These are phyloP conservation scores for Pterois miles DNA, from an alignment of 2,797 vertebrate genomes.

Conservation along the genomic window DNA sequence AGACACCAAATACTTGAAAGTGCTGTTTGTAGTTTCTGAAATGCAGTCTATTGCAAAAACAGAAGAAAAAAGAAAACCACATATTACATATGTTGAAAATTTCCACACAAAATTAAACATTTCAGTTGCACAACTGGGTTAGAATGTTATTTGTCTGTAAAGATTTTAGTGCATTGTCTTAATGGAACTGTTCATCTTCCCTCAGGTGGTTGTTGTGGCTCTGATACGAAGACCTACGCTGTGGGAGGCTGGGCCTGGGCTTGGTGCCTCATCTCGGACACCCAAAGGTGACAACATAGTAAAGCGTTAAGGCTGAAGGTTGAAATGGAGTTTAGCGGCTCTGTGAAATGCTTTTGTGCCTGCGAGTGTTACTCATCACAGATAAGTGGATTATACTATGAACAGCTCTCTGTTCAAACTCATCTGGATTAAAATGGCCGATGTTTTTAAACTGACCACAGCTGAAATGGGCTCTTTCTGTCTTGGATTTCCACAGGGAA, in stretches of 20 bases:
- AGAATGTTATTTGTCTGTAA: neutral
- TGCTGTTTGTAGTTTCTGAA: no score
- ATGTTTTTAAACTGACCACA: slow-evolving; percentile 20
- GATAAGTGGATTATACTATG: neutral
- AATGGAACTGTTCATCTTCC: neutral
- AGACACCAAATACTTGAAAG: no score
- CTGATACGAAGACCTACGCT: slow-evolving; percentile 88
- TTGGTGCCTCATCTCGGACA: slow-evolving; percentile 93
- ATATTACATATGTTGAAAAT: no score
- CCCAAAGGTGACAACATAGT: slow-evolving; percentile 86
- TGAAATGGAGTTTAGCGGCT: neutral
- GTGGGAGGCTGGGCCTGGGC: slow-evolving; percentile 96
- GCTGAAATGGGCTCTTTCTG: neutral
- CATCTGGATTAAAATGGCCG: neutral
- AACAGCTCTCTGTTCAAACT: neutral
- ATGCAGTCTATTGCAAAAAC: no score
- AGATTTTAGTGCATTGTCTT: neutral
- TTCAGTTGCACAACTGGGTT: no score
- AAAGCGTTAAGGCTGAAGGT: neutral
- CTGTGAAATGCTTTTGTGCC: neutral
- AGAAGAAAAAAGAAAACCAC: no score
- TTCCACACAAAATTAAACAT: no score
- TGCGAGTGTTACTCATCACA: neutral
- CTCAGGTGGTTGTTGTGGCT: slow-evolving; percentile 90
- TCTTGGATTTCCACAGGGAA: neutral